These are phyloP conservation scores for Hypomecis atomaria DNA, from an alignment of 2,888 invertebrate species.

Conservation along the genomic window DNA sequence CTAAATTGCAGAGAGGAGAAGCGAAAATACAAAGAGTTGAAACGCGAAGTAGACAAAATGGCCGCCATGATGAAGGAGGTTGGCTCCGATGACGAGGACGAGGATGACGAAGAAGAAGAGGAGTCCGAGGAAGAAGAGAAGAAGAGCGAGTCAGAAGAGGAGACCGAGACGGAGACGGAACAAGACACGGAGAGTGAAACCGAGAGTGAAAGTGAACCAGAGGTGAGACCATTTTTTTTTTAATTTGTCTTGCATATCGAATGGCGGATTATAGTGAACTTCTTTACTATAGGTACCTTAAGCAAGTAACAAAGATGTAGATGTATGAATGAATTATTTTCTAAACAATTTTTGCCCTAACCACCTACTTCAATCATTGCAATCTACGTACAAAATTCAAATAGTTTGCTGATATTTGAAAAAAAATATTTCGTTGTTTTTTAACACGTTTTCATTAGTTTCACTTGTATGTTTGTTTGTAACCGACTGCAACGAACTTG, in stretches of 20 bases:
- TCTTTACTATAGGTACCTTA: no score
- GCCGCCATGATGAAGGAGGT: conserved; percentile 93
- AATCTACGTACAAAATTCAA: no score
- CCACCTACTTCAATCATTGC: no score
- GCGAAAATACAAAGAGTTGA: conserved; percentile 91
- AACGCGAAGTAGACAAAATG: conserved; percentile 96
- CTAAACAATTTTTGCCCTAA: no score
- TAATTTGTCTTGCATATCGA: no score
- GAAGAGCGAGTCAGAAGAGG: conserved; percentile 81
- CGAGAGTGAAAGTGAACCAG: conserved; percentile 87
- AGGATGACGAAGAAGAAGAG: conserved; percentile 86
- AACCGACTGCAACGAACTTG: not conserved
- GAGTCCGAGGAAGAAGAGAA: conserved; percentile 85
- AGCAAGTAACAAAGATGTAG: no score
- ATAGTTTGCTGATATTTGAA: no score
- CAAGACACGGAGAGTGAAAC: conserved; percentile 88
- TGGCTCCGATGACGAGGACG: conserved; percentile 88
- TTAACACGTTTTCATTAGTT: no score
- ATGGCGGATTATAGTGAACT: no score
- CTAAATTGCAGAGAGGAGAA: conserved; percentile 87
- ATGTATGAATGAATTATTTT: no score
- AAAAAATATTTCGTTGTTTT: no score
- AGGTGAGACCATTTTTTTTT: no score
- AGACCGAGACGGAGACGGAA: conserved; percentile 87
- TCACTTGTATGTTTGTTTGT: not conserved